Evolutionary conservation across 2,888 invertebrate genomes (phyloP), one percentile per base, ranked within the genome.

Genomic region (Tortricodes alternella): DNA sequence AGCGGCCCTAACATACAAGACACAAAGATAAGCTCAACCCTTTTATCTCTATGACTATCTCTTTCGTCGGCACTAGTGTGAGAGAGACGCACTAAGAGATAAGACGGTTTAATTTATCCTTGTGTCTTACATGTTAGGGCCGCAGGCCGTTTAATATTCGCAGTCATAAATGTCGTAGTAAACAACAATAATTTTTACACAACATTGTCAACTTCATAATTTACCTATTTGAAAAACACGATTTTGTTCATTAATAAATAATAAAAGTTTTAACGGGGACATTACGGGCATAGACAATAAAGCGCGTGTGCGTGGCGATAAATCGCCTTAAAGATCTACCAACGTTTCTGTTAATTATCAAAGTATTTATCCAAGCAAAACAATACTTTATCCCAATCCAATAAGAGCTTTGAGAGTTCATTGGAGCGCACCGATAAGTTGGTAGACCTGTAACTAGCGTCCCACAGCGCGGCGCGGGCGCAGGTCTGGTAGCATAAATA

Each of bases 391-490:
- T n/a, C n/a, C n/a, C n/a, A n/a, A n/a, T n/a, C n/a, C n/a, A n/a
- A n/a, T n/a, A n/a, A n/a, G n/a, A n/a, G n/a, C n/a, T n/a, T n/a
- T n/a, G n/a, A n/a, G n/a, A n/a, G n/a, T n/a, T n/a, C n/a, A n/a
- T n/a, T n/a, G n/a, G n/a, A n/a, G n/a, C n/a, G n/a, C n/a, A n/a
- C n/a, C n/a, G n/a, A n/a, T n/a, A n/a, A n/a, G n/a, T n/a, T n/a
- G n/a, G n/a, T n/a, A n/a, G n/a, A n/a, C 62, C 70, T 67, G 70
- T 70, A 71, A 75, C 78, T 71, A 78, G 77, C 77, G 79, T 77
- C 78, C 78, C 74, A 72, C 67, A 19, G 23, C 53, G 63, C 64
- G 68, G 64, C 66, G 23, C 35, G n/a, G 24, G 63, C 62, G 67
- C 62, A 63, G 66, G 66, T 49, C 57, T 71, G 72, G 76, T 73